phyloP scores from a whole-genome alignment of 2,888 invertebrate genomes.

The Nebria salina region DNA sequence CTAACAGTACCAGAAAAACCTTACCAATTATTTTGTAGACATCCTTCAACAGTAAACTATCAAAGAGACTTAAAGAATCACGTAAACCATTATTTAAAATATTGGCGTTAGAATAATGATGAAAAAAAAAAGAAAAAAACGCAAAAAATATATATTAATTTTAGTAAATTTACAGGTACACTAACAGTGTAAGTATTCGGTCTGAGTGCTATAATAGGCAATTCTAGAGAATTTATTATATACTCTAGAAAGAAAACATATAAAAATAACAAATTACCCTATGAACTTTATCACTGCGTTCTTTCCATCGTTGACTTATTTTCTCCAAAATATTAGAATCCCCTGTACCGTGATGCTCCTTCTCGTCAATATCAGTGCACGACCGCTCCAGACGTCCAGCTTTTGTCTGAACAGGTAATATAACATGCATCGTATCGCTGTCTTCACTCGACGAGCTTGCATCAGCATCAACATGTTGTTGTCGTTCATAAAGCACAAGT shows the following conservation, averaged over 20 bases:
- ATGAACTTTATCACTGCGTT: constrained; percentile 69
- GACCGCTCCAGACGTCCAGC: constrained; percentile 27
- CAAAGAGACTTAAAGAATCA: too few relatives aligned
- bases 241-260: background rate
- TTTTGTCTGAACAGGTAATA: constrained; percentile 24
- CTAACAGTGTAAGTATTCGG: too few relatives aligned
- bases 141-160: too few relatives aligned
- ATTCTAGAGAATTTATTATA: too few relatives aligned
- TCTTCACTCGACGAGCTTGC: constrained; percentile 14
- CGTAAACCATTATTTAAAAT: too few relatives aligned
- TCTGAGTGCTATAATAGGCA: too few relatives aligned
- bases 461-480: background rate
- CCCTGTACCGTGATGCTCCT: constrained; percentile 26
- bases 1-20: too few relatives aligned
- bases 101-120: too few relatives aligned
- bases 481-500: background rate
- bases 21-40: too few relatives aligned
- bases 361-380: constrained; percentile 44
- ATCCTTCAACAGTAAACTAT: too few relatives aligned
- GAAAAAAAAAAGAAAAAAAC: too few relatives aligned
- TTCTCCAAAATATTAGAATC: constrained; percentile 62
- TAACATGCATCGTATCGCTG: constrained; percentile 33
- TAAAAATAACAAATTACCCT: constrained; percentile 64
- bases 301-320: constrained; percentile 66
- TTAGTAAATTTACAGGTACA: too few relatives aligned